Evolutionary conservation across 2,113 vertebrate genomes (phyloP), one percentile per base, ranked within the genome.

Genomic region (Hippotragus niger): DNA sequence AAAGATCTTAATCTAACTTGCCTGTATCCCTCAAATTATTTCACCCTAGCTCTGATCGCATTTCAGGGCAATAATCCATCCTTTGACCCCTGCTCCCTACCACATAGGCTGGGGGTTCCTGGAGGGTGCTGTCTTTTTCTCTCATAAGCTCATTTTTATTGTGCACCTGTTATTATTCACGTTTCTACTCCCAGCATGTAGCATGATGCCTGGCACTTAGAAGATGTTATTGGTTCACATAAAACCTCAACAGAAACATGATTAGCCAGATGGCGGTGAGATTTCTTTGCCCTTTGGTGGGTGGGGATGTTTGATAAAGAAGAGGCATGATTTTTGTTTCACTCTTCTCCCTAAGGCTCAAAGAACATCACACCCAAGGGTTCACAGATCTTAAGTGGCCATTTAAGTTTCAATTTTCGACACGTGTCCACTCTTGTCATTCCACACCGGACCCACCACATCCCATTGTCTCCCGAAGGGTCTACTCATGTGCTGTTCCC

Each of bases 381-480:
- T 17, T 40, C 31, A 16, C 3, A 17, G 45, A 21, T 52, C 17
- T 40, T 50, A 21, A 76, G 19, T 7, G 50, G 29, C 89, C 40
- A 14, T 36, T 88, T 53, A 55, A 23, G 27, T 36, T 62, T 76
- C 36, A n/a, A 5, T 19, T 14, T 43, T 19, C 8, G 7, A 19
- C 10, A 40, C 12, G 0, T 1, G 5, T 93, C 58, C 64, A 4
- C 16, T 62, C 45, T 88, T 43, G 12, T 62, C 52, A 74, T 71
- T 12, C 53, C 10, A 19, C 33, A 6, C 14, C 11, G 33, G 53
- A 40, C 19, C 4, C 5, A 6, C 5, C 2, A 5, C 0, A 2
- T 36, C 10, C 55, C 23, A 19, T 4, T 62, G 43, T 45, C 31
- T 92, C 29, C 62, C 6, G 3, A 23, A 67, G 25, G 6, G 19